A percentile compares a stretch with the other conserved stretches of the same genome.
phyloP scores from a whole-genome alignment of 2,113 vertebrate species.

The Mungos mungo region DNA sequence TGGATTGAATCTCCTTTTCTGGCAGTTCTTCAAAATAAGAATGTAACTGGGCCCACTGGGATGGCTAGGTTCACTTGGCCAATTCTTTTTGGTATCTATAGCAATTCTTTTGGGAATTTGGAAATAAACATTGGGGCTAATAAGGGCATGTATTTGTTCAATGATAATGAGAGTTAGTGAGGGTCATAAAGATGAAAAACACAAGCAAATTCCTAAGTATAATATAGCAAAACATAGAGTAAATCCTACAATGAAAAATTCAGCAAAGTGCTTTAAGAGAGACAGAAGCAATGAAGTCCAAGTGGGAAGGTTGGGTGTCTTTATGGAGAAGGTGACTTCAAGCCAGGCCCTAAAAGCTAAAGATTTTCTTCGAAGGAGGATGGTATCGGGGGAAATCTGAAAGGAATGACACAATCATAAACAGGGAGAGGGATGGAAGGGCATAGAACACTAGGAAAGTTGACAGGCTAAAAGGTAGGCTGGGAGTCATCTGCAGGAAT shows the following conservation, averaged over 20 bases:
- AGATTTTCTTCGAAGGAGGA: neutral
- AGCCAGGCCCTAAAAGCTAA: neutral
- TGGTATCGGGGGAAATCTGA: neutral
- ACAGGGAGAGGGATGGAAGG: neutral
- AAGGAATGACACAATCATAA: neutral
- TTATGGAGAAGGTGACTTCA: neutral
- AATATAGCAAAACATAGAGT: neutral
- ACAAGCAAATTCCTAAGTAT: neutral
- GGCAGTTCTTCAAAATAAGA: neutral
- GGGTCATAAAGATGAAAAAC: neutral
- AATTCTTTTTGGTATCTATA: neutral
- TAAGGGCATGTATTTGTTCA: neutral
- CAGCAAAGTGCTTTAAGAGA: neutral
- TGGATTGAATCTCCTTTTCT: neutral
- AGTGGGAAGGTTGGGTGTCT: neutral
- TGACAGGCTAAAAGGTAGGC: neutral
- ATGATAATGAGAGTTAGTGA: neutral
- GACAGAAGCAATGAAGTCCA: neutral
- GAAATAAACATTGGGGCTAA: neutral
- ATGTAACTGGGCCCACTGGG: neutral
- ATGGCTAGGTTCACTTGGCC: neutral
- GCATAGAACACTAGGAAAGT: neutral
- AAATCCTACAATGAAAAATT: neutral
- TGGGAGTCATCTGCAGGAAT: neutral
- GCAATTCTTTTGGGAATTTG: neutral